Evolutionary conservation across 2,113 vertebrate species (phyloP).

Genomic region (Neofelis nebulosa): DNA sequence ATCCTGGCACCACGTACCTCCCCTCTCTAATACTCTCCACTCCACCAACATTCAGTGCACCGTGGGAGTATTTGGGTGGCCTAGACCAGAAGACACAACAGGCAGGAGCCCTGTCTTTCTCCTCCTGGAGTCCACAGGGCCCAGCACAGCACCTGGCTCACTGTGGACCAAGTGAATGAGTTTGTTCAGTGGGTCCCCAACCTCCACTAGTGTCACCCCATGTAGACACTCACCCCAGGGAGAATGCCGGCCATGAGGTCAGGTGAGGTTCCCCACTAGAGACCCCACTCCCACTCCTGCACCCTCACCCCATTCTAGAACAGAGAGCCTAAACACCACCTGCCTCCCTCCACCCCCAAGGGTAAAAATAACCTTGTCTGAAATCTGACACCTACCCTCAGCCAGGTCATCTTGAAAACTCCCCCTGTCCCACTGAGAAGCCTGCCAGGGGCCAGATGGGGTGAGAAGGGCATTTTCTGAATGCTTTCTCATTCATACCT

Average conservation of each 20-base stretch:
- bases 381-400: constrained; percentile 25
- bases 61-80: not conserved
- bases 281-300: not conserved
- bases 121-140: not conserved
- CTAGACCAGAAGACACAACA: not conserved
- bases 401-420: not conserved
- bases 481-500: not conserved
- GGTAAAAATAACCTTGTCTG: constrained; percentile 64
- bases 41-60: not conserved
- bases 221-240: not conserved
- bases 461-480: not conserved
- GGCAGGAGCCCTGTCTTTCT: not conserved
- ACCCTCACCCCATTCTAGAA: not conserved
- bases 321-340: not conserved
- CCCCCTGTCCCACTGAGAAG: not conserved
- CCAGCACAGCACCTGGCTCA: not conserved
- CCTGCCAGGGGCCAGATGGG: not conserved
- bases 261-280: not conserved
- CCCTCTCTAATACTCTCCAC: not conserved
- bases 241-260: not conserved
- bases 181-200: not conserved
- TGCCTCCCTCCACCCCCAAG: not conserved
- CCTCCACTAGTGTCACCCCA: not conserved
- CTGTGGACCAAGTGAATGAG: not conserved
- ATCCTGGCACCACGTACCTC: not conserved